Evolutionary conservation across 1,140 invertebrate genomes (phyloP), one percentile per base, ranked within the genome.

Genomic region (Pseudomyrmex concolor): DNA sequence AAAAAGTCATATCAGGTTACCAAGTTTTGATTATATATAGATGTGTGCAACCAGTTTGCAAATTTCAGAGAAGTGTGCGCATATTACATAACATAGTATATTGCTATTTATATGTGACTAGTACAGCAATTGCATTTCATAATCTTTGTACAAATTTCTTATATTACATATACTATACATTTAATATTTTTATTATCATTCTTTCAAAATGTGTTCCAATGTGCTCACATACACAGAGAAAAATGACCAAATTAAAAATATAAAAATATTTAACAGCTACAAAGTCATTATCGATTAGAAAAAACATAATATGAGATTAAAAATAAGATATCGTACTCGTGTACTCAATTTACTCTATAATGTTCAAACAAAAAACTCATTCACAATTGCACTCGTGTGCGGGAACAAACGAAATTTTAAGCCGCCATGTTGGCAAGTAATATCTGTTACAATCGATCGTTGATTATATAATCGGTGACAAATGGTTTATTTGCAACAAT

Each of bases 391-490:
- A 12, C 15, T 25, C 9, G 22, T 1, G 10, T 12, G 7, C 13
- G 45, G 25, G 45, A 48, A 57, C 13, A 50, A 84, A 84, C 84
- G 67, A 91, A 90, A 89, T 83, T 87, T 86, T 82, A 70, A 70
- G 88, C 86, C 90, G 92, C 92, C 93, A 94, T 93, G 70, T 94
- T 93, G 90, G 89, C 73, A 87, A 90, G 88, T 68, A 54, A 71
- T 67, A 68, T 59, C 64, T 83, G 59, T 22, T 25, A 51, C 71
- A 77, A 85, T 82, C 77, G 72, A 34, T 74, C 71, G 85, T 60
- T 57, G 82, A 91, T 94, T 93, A 94, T 90, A 90, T 94, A 94
- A 94, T 90, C 85, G 64, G 48, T 25, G 12, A 50, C 17, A 2
- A 34, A 34, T 59, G 13, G 12, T 54, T 59, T 70, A 48, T 3